A percentile compares a stretch with the other conserved stretches of the same genome.
These are phyloP conservation scores for Eueides isabella DNA, from an alignment of 1,140 invertebrate genomes.

Conservation along the genomic window DNA sequence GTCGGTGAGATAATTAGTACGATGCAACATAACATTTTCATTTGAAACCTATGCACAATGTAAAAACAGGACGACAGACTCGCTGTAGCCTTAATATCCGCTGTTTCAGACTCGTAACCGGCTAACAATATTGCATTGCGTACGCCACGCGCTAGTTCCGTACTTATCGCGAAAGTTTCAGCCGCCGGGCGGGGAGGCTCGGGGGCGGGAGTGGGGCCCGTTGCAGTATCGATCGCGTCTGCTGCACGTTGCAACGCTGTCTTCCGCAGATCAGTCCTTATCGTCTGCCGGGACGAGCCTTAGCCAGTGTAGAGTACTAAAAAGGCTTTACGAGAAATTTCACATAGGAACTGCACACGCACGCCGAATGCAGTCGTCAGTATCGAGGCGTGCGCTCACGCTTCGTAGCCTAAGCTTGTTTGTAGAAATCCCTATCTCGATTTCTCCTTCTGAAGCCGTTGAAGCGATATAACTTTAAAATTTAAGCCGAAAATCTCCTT, in stretches of 20 bases:
- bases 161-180: slow-evolving; percentile 81
- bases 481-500: slow-evolving; percentile 20
- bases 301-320: slow-evolving; percentile 54
- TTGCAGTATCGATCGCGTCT: slow-evolving; percentile 80
- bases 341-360: slow-evolving; percentile 55
- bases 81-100: slow-evolving; percentile 77
- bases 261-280: slow-evolving; percentile 81
- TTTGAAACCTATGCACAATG: slow-evolving; percentile 65
- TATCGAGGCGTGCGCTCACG: slow-evolving; percentile 56
- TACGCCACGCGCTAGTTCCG: slow-evolving; percentile 78
- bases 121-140: slow-evolving; percentile 82
- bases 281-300: slow-evolving; percentile 72
- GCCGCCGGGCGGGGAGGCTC: slow-evolving; percentile 53
- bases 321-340: slow-evolving; percentile 70
- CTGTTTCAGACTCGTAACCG: slow-evolving; percentile 78
- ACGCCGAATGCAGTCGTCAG: slow-evolving; percentile 50
- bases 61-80: slow-evolving; percentile 67
- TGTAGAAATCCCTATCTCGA: slow-evolving; percentile 56
- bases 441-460: slow-evolving; percentile 30
- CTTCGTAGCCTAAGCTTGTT: slow-evolving; percentile 57
- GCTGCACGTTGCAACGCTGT: slow-evolving; percentile 76
- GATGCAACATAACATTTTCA: slow-evolving; percentile 63
- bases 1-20: slow-evolving; percentile 55
- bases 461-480: slow-evolving; percentile 29
- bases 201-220: slow-evolving; percentile 45